phyloP scores from a whole-genome alignment of 2,113 vertebrate genomes.

The Dipodomys ordii region DNA sequence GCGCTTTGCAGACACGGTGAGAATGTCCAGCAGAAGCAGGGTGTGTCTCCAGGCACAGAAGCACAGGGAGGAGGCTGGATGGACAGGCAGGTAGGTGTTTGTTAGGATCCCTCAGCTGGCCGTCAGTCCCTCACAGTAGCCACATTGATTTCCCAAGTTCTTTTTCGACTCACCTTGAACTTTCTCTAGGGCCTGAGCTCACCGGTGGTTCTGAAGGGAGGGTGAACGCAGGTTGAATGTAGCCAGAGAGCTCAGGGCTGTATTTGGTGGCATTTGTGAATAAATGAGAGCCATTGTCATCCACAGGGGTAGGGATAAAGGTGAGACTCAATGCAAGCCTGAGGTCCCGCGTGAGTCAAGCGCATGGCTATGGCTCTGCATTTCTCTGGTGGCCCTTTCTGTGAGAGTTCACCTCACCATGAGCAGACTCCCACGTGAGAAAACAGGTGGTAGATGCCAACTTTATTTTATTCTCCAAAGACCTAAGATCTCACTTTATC shows the following conservation, averaged over 20 bases:
- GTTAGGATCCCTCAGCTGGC: too few relatives aligned
- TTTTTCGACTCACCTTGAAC: background rate
- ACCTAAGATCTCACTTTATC: background rate
- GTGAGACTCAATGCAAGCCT: fast-evolving
- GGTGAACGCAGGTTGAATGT: background rate
- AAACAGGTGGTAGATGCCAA: background rate
- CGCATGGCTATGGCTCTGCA: fast-evolving
- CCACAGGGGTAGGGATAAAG: background rate
- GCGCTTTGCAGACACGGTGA: too few relatives aligned
- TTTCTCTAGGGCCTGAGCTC: background rate
- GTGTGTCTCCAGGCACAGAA: too few relatives aligned
- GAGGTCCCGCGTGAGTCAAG: background rate
- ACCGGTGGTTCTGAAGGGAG: fast-evolving
- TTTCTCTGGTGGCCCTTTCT: background rate
- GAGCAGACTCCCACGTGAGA: slow-evolving; percentile 2
- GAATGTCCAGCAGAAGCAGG: too few relatives aligned
- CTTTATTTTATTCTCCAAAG: slow-evolving; percentile 45
- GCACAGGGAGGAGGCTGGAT: too few relatives aligned
- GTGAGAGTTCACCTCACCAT: fast-evolving
- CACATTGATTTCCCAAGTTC: background rate
- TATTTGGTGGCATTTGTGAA: background rate
- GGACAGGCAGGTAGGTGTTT: background rate
- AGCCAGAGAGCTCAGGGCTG: background rate
- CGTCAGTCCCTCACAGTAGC: background rate
- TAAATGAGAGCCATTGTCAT: background rate